These are phyloP conservation scores for Ploceus nigricollis DNA, from an alignment of 2,113 vertebrate genomes.

Conservation along the genomic window DNA sequence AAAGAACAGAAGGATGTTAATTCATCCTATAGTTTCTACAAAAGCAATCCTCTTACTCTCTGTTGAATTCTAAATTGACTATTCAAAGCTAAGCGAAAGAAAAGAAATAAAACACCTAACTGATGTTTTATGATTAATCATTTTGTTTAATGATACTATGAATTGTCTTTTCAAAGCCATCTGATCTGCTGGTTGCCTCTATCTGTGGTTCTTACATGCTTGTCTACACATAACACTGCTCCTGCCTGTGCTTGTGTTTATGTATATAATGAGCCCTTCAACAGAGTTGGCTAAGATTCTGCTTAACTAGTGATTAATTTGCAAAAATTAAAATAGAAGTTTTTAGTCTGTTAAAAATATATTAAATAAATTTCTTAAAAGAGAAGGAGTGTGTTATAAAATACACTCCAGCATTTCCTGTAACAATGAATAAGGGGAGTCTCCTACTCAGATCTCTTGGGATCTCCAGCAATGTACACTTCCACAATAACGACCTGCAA, in stretches of 20 bases:
- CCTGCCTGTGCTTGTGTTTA: neutral
- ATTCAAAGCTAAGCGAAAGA: neutral
- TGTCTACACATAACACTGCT: neutral
- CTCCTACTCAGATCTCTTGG: neutral
- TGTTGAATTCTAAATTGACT: neutral
- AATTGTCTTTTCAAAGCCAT: neutral
- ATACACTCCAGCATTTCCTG: neutral
- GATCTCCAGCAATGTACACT: neutral
- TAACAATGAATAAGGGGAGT: neutral
- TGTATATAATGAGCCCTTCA: neutral
- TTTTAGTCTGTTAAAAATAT: neutral
- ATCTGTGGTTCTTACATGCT: neutral
- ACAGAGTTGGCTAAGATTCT: neutral
- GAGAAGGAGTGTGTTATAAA: neutral
- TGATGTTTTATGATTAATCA: neutral
- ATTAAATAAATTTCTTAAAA: neutral
- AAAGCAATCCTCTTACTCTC: neutral
- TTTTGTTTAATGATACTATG: neutral
- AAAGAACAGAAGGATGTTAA: neutral
- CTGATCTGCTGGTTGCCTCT: neutral
- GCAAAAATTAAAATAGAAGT: neutral
- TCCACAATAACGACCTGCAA: neutral
- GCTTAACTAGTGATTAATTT: neutral
- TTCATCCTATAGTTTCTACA: neutral
- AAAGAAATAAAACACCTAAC: neutral